A percentile compares a stretch with the other conserved stretches of the same genome.
Evolutionary conservation across 1,140 invertebrate species (phyloP).

Genomic region (Leptinotarsa undecemlineata): DNA sequence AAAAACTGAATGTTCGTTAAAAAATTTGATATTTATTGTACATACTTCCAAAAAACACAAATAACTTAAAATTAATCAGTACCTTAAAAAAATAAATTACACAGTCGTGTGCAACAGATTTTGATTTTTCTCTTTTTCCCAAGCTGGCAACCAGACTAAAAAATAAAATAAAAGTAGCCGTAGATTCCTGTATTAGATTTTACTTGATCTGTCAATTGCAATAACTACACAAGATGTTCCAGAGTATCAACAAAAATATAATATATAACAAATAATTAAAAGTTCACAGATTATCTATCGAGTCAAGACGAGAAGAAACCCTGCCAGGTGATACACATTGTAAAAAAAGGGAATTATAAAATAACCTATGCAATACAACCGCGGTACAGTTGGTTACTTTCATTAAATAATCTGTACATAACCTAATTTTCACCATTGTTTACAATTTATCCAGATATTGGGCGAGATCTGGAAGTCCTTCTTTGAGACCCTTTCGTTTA

Average conservation of each 20-base stretch:
- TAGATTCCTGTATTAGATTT: slow-evolving; percentile 20
- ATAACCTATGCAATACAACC: not conserved
- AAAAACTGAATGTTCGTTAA: slow-evolving; percentile 14
- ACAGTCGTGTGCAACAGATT: not conserved
- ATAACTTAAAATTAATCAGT: slow-evolving; percentile 37
- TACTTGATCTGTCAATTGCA: slow-evolving; percentile 28
- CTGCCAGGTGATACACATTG: slow-evolving; percentile 17
- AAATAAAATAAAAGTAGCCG: slow-evolving; percentile 10
- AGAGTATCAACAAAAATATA: slow-evolving; percentile 27
- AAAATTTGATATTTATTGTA: slow-evolving; percentile 27
- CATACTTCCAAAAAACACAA: slow-evolving; percentile 27
- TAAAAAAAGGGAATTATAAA: slow-evolving; percentile 7
- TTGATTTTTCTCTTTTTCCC: slow-evolving; percentile 5
- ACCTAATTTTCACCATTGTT: slow-evolving; percentile 54
- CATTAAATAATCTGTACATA: slow-evolving; percentile 47
- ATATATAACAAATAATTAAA: slow-evolving; percentile 12
- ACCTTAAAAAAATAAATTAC: slow-evolving; percentile 28
- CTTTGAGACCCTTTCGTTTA: slow-evolving; percentile 99
- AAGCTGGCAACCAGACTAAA: not conserved
- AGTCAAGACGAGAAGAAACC: slow-evolving; percentile 18
- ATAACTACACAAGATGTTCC: slow-evolving; percentile 18
- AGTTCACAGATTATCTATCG: slow-evolving; percentile 17
- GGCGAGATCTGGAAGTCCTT: slow-evolving; percentile 89
- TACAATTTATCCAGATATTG: slow-evolving; percentile 96
- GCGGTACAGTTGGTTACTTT: not conserved